These are phyloP conservation scores for Coenobita brevimanus DNA, from an alignment of 1,140 invertebrate species.

Conservation along the genomic window DNA sequence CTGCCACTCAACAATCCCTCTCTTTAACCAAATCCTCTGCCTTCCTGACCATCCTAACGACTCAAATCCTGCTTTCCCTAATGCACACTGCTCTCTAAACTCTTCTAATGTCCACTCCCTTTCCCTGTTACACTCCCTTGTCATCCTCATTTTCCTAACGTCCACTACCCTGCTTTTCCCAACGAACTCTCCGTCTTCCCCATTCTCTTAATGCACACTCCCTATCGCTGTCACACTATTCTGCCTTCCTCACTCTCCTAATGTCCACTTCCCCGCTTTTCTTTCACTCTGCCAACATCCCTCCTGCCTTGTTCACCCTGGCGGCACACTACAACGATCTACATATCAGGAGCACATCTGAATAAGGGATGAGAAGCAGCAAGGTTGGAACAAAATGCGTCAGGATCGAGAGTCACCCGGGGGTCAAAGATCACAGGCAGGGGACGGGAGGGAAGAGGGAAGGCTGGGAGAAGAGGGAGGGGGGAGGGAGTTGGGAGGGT, in stretches of 20 bases:
- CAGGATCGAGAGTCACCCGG: neutral
- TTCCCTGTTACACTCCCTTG: neutral
- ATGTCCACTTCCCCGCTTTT: neutral
- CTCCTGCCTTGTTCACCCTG: neutral
- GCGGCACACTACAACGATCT: neutral
- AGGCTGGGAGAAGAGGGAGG: neutral
- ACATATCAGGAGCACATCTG: conserved; percentile 4
- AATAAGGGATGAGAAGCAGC: conserved; percentile 23
- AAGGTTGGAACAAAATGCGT: neutral
- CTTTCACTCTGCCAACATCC: neutral
- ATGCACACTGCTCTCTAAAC: neutral
- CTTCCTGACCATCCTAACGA: neutral
- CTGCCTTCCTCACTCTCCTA: neutral
- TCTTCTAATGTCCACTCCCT: neutral
- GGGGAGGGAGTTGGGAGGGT: neutral
- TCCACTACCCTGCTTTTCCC: conserved; percentile 6
- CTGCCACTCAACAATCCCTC: neutral
- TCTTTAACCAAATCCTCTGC: neutral
- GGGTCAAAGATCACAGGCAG: neutral
- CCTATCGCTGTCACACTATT: neutral
- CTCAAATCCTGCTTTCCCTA: neutral
- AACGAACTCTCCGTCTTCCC: neutral
- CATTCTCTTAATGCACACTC: neutral
- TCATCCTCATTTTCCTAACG: conserved; percentile 22
- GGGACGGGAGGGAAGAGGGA: neutral